phyloP scores from a whole-genome alignment of 92 coral and sea anemone genomes.

The Palythoa grandiflora region DNA sequence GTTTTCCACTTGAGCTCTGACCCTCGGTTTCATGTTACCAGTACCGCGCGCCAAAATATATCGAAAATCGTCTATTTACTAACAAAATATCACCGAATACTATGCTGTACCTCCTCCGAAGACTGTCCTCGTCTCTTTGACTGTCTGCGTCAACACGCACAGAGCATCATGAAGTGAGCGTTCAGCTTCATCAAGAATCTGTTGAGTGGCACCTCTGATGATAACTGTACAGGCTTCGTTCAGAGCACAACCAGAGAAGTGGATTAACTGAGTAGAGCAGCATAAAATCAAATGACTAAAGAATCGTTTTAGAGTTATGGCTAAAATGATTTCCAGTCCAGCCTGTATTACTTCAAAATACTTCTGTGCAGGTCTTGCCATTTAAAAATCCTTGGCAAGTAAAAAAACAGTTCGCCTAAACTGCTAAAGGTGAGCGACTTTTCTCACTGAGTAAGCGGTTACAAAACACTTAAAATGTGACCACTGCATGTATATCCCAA shows the following conservation, averaged over 20 bases:
- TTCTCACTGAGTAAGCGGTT: too few relatives aligned
- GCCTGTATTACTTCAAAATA: too few relatives aligned
- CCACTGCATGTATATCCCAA: too few relatives aligned
- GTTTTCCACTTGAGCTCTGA: too few relatives aligned
- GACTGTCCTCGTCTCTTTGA: conserved; percentile 98
- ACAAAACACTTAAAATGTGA: too few relatives aligned
- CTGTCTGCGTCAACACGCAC: conserved; percentile 97
- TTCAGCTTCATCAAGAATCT: conserved; percentile 98
- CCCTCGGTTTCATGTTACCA: too few relatives aligned
- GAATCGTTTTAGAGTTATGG: not conserved
- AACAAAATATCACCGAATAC: not conserved
- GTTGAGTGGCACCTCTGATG: conserved; percentile 97
- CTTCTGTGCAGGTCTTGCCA: too few relatives aligned
- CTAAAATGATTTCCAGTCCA: not conserved
- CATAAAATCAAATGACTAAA: not conserved
- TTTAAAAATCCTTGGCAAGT: too few relatives aligned
- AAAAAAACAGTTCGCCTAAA: too few relatives aligned
- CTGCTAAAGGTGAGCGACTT: too few relatives aligned
- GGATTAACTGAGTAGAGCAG: conserved; percentile 75
- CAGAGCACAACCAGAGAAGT: conserved; percentile 97
- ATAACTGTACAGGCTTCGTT: conserved; percentile 98
- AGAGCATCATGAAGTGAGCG: conserved; percentile 98
- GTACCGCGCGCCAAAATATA: too few relatives aligned
- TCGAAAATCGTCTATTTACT: too few relatives aligned
- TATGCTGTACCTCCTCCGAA: conserved; percentile 90